These are phyloP conservation scores for Amphimallon solstitiale DNA, from an alignment of 2,888 invertebrate species.

Conservation along the genomic window DNA sequence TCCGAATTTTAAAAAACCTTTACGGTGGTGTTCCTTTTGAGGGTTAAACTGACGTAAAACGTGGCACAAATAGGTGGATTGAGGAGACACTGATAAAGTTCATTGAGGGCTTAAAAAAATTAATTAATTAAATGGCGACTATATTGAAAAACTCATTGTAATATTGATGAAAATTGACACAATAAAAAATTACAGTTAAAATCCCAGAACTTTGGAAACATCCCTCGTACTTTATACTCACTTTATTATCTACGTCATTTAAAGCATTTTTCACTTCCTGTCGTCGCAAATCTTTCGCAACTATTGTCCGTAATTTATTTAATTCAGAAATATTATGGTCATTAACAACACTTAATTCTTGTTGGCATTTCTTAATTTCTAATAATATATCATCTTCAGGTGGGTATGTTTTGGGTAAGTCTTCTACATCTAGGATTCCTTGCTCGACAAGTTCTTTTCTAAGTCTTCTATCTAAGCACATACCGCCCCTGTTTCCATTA, in stretches of 20 bases:
- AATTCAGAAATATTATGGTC: slow-evolving; percentile 74
- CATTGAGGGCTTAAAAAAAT: too few relatives aligned
- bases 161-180: too few relatives aligned
- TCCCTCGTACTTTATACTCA: too few relatives aligned
- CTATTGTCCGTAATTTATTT: slow-evolving; percentile 55
- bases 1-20: too few relatives aligned
- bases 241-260: slow-evolving; percentile 59
- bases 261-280: slow-evolving; percentile 59
- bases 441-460: slow-evolving; percentile 88
- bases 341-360: slow-evolving; percentile 80
- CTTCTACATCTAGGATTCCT: slow-evolving; percentile 80
- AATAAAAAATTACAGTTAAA: too few relatives aligned
- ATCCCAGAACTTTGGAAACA: too few relatives aligned
- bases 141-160: too few relatives aligned
- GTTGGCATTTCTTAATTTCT: slow-evolving; percentile 89
- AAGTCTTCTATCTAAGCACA: slow-evolving; percentile 84
- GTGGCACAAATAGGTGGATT: too few relatives aligned
- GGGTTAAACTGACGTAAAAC: too few relatives aligned
- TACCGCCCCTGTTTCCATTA: slow-evolving; percentile 63
- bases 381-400: slow-evolving; percentile 88
- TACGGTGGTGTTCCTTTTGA: too few relatives aligned
- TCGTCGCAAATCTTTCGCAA: slow-evolving; percentile 56
- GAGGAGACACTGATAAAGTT: too few relatives aligned
- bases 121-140: too few relatives aligned
- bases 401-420: slow-evolving; percentile 67